Percentiles rank a stretch among this genome's conserved stretches.
These are phyloP conservation scores for Lithophane ornitopus DNA, from an alignment of 2,888 invertebrate species.

Conservation along the genomic window DNA sequence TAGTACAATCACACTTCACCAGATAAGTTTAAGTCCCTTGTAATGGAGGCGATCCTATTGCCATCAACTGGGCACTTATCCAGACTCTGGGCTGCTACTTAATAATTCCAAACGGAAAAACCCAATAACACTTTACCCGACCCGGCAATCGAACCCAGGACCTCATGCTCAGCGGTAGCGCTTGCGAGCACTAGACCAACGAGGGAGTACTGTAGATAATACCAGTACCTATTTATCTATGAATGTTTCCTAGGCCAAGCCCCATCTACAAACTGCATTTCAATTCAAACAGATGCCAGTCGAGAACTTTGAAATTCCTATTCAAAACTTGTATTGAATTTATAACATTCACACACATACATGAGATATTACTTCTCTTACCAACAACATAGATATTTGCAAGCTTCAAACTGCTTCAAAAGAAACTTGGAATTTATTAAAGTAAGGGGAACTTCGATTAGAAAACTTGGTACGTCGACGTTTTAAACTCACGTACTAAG, in stretches of 20 bases:
- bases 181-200: not conserved
- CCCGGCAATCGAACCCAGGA: no score
- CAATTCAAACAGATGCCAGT: not conserved
- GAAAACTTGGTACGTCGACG: conserved; percentile 43
- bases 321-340: conserved; percentile 35
- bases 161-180: no score
- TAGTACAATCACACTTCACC: no score
- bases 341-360: conserved; percentile 23
- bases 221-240: not conserved
- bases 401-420: conserved; percentile 10
- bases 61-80: no score
- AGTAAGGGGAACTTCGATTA: conserved; percentile 41
- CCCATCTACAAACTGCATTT: not conserved
- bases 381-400: conserved; percentile 18
- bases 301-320: not conserved
- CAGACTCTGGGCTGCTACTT: no score
- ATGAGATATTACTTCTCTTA: conserved; percentile 8
- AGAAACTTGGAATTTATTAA: conserved; percentile 38
- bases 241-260: not conserved
- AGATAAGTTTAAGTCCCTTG: no score
- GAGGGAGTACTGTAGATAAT: not conserved
- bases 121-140: no score
- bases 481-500: conserved; percentile 31
- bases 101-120: no score
- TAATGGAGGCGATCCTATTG: no score